Base-by-base conservation (phyloP, 2,888 invertebrate species). In the Mactromeris polynyma region DNA sequence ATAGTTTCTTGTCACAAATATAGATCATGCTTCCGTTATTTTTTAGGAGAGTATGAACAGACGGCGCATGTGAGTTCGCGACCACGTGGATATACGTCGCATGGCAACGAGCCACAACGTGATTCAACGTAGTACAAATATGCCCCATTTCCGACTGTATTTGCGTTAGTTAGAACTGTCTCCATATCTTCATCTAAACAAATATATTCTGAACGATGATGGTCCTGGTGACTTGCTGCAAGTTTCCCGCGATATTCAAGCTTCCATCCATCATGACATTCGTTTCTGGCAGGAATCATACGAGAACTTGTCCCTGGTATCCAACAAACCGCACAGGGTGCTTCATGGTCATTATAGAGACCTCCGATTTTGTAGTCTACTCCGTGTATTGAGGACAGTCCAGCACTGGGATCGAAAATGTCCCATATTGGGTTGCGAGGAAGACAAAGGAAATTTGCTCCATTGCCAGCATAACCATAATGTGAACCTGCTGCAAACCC, bases 241-340 rank as follows among this genome's bases (percentile, higher is more conserved):
- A 80, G 40, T 11, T 42, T 0, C 0, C 80, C 80, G 21, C n/a
- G 80, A n/a, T 80, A 80, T 46, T 80, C 80, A 38, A 80, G 80
- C 26, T 80, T 80, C 80, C 80, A 80, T 9, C 80, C 40, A 46
- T 80, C 80, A 3, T 17, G 36, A 38, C 80, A 80, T 46, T 14
- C 40, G 17, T 80, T 80, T 38, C 80, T 80, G 31, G 21, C 80
- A 26, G 80, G 80, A 40, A 80, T 80, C 80, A 80, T 80, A 6
- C n/a, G 31, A 11, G 19, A n/a, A 26, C 26, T 42, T 80, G 42
- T 46, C 21, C 80, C n/a, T 9, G 80, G 46, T 26, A 64, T 64
- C 46, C 46, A 46, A 80, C 80, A 80, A 42, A 40, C 80, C 26
- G 21, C 80, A 80, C 80, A 80, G 3, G 36, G 80, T 26, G 46